Evolutionary conservation across 2,888 invertebrate species (phyloP).

Genomic region (Ectemnius lituratus): DNA sequence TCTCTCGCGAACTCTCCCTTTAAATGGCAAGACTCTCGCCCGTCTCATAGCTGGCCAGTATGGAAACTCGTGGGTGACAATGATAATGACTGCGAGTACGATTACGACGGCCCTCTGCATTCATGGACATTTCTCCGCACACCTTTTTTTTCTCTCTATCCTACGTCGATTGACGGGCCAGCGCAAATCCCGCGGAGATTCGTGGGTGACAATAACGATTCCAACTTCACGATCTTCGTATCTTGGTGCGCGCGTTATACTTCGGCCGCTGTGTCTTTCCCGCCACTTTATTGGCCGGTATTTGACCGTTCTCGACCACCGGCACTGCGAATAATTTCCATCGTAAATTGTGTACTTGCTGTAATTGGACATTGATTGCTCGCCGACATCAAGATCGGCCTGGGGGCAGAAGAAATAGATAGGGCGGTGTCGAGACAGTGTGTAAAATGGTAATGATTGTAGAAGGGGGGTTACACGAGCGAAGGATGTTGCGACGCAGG

Average conservation of each 20-base stretch:
- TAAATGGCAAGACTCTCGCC: neutral
- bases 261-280: constrained; percentile 2
- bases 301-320: no score
- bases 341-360: no score
- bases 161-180: constrained; percentile 5
- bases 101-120: constrained; percentile 1
- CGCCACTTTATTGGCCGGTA: constrained; percentile 27
- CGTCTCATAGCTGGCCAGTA: constrained; percentile 41
- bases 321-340: no score
- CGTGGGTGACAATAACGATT: constrained; percentile 59
- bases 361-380: no score
- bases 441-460: no score
- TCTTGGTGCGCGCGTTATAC: neutral
- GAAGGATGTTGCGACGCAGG: no score
- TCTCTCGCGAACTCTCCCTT: neutral
- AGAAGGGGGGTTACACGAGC: no score
- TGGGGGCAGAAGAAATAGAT: no score
- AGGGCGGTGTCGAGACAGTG: no score
- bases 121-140: neutral
- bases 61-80: constrained; percentile 66
- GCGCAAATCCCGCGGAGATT: constrained; percentile 33
- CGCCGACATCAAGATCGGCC: no score
- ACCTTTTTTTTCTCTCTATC: constrained; percentile 7
- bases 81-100: constrained; percentile 49
- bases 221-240: constrained; percentile 24